Evolutionary conservation across 1,140 invertebrate species (phyloP), one percentile per base, ranked within the genome.

Genomic region (Caenorhabditis remanei): DNA sequence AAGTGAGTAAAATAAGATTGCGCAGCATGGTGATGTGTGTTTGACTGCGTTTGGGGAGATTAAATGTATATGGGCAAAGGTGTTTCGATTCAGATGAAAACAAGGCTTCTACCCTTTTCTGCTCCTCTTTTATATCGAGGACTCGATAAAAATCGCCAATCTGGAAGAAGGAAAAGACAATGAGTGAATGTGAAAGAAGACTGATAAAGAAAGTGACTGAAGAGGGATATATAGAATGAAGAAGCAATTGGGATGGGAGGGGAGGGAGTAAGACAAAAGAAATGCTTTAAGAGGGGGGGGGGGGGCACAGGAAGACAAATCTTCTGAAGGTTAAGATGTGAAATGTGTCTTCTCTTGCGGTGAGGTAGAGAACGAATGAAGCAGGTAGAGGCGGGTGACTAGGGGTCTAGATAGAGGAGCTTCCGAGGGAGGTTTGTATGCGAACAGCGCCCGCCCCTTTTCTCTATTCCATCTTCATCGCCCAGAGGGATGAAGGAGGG

Each of bases 351-450:
- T 61, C 53, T 84, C 83, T 19, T 7, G 55, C 5, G 43, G 7
- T 41, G 53, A 48, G 83, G 53, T 61, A 61, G 83, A 58, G 83
- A 61, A 41, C 55, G 83, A 58, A 58, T 61, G 83, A 63, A 24
- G 71, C 9, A 13, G 83, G 32, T 32, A 58, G 82, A n/a, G n/a
- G 67, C n/a, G 32, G 67, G 67, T 43, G 13, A 11, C 67, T 40
- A n/a, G 56, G 8, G 16, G 8, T 58, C 16, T 32, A 63, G 61
- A 79, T 79, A 79, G 71, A 50, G 32, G 46, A 79, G 71, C 71
- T 79, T 79, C 71, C 71, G 71, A 79, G 71, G 71, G 71, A 24
- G 71, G 71, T 79, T 79, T 79, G 71, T 79, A 79, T 79, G 71
- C 71, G 71, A 79, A 79, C 43, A 24, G 71, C 43, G 46, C 13